Base-by-base conservation (phyloP, 2,888 invertebrate species). In the Endomychus coccineus region DNA sequence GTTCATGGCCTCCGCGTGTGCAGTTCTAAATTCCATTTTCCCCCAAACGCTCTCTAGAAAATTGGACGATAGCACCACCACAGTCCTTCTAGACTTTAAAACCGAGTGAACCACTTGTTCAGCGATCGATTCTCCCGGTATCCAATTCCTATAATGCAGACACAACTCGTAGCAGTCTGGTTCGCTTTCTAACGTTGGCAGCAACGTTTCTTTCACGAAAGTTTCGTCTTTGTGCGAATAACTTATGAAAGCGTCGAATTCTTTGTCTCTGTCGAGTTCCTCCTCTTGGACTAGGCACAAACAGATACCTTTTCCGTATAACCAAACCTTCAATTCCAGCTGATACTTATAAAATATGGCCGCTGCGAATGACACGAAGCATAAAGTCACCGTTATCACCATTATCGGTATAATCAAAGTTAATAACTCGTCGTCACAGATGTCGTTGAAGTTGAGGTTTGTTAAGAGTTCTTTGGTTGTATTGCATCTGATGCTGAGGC, bases 161-260 rank as follows among this genome's bases (percentile, higher is more conserved):
- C 84, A 85, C 3, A 86, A 62, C 50, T 78, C 78, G 57, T 75
- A 84, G 1, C 74, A 74, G 19, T 69, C 67, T 1, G 74, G 70
- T 2, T 75, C 77, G 36, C 62, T 65, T 60, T 85, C 85, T 38
- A 88, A 66, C 30, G 73, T 73, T 1, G 80, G 73, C 27, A 82
- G 70, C 39, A 88, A 58, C 45, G 76, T 68, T 12, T 77, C 72
- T 1, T 74, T 67, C 7, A 85, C 77, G 52, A 82, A 81, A 2
- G 74, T 74, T 52, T 80, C 79, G 59, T 89, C 88, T 56, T 76
- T 74, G 58, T 84, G 80, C 3, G 86, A 80, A 59, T 79, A 88
- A 50, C 86, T 85, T 44, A 89, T 71, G 61, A 89, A 89, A 1
- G 83, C 87, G 61, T 89, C 85, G 60, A 78, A 86, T 22, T 63